Evolutionary conservation across 30 jellyfish, hydroid and myxozoan genomes (phyloP).

Genomic region (Pelagia noctiluca): DNA sequence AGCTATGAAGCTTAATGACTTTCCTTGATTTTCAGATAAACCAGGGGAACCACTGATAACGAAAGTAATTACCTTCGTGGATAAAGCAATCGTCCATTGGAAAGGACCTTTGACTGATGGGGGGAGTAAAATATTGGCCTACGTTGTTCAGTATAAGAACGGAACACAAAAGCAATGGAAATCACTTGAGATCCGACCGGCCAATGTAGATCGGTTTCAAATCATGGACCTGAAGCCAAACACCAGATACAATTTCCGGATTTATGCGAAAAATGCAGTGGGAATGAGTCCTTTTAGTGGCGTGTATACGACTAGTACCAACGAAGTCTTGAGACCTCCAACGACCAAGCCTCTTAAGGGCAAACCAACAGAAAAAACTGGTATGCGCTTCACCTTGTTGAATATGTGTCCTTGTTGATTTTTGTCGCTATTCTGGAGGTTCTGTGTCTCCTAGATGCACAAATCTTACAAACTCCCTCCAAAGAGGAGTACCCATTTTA

Average conservation of each 20-base stretch:
- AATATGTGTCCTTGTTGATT: not conserved
- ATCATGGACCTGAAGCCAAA: slow-evolving; percentile 62
- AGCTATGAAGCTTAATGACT: not conserved
- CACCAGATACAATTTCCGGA: slow-evolving; percentile 51
- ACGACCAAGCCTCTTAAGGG: not conserved
- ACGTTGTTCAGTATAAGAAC: slow-evolving; percentile 58
- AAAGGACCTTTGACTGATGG: slow-evolving; percentile 57
- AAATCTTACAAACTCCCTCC: too few relatives aligned
- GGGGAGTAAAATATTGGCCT: slow-evolving; percentile 49
- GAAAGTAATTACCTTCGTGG: not conserved
- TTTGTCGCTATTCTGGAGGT: not conserved
- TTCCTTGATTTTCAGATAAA: slow-evolving; percentile 13
- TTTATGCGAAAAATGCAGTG: slow-evolving; percentile 74
- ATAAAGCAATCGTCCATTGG: slow-evolving; percentile 58
- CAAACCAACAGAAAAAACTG: not conserved
- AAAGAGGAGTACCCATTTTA: too few relatives aligned
- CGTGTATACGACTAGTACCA: slow-evolving; percentile 12
- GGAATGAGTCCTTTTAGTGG: slow-evolving; percentile 72
- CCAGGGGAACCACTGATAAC: slow-evolving; percentile 48
- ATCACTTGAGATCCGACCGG: slow-evolving; percentile 63
- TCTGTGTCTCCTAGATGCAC: too few relatives aligned
- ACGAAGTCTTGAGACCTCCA: not conserved
- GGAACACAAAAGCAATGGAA: slow-evolving; percentile 53
- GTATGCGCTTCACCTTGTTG: not conserved
- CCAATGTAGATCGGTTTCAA: slow-evolving; percentile 64